phyloP scores from a whole-genome alignment of 2,888 invertebrate species.

The Rhopalosiphum nymphaeae region DNA sequence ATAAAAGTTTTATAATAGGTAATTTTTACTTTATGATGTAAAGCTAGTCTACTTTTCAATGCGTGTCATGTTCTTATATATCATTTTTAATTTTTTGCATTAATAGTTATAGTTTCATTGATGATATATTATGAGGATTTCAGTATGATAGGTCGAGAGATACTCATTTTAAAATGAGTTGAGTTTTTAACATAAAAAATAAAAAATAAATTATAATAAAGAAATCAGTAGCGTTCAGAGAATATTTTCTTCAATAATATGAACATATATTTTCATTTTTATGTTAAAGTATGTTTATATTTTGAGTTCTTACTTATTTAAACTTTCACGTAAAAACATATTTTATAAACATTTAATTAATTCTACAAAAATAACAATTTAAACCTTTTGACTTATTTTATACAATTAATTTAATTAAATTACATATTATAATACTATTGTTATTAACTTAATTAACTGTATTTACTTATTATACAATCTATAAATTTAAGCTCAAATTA shows the following conservation, averaged over 20 bases:
- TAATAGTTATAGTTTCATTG: neutral
- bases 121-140: neutral
- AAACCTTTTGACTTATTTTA: neutral
- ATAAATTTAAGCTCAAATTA: neutral
- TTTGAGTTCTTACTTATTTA: neutral
- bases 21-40: neutral
- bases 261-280: neutral
- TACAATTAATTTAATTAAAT: neutral
- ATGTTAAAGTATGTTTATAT: neutral
- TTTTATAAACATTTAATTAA: neutral
- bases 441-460: neutral
- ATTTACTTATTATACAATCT: neutral
- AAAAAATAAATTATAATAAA: slow-evolving; percentile 3
- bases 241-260: neutral
- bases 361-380: neutral
- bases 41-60: slow-evolving; percentile 11
- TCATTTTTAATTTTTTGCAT: neutral
- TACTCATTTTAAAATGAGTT: slow-evolving; percentile 2
- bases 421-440: neutral
- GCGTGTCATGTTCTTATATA: neutral
- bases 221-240: neutral
- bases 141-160: neutral
- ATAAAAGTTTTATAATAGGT: no score
- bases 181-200: neutral
- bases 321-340: neutral